Percentiles rank a stretch among this genome's conserved stretches.
Evolutionary conservation across 92 coral and sea anemone genomes (phyloP).

Genomic region (Phenganax marumi): DNA sequence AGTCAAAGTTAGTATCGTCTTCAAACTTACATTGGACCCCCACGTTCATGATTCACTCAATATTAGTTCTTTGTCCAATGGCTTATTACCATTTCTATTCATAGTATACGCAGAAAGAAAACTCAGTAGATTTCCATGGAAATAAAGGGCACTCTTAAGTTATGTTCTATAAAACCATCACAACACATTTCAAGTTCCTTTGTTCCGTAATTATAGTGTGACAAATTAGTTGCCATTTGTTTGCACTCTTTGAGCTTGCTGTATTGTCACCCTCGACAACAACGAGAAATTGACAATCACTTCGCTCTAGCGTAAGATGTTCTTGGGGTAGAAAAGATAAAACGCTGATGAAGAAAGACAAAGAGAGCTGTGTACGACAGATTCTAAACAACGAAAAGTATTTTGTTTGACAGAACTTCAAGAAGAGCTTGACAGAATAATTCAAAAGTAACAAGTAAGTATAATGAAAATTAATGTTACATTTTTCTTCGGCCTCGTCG

Average conservation of each 20-base stretch:
- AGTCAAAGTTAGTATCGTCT: no score
- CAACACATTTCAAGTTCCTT: slow-evolving; percentile 18
- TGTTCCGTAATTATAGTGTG: slow-evolving; percentile 24
- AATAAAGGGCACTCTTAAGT: slow-evolving; percentile 22
- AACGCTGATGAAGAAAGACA: not conserved
- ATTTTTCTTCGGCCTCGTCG: slow-evolving; percentile 31
- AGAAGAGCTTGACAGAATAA: not conserved
- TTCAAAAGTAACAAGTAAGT: slow-evolving; percentile 37
- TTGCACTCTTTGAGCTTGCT: slow-evolving; percentile 7
- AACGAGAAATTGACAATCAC: slow-evolving; percentile 10
- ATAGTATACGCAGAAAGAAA: not conserved
- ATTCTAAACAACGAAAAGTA: no score
- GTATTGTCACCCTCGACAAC: slow-evolving; percentile 19
- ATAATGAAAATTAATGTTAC: slow-evolving; percentile 23
- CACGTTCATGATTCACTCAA: no score
- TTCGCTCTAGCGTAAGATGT: not conserved
- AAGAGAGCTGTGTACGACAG: not conserved
- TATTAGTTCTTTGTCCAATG: not conserved
- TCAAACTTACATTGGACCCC: no score
- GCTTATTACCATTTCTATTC: not conserved
- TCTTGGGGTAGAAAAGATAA: not conserved
- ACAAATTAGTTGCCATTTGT: slow-evolving; percentile 30
- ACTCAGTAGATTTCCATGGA: slow-evolving; percentile 25
- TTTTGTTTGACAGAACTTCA: no score
- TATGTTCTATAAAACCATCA: slow-evolving; percentile 29